These are phyloP conservation scores for Spicauda simplicius DNA, from an alignment of 2,888 invertebrate species.

Conservation along the genomic window DNA sequence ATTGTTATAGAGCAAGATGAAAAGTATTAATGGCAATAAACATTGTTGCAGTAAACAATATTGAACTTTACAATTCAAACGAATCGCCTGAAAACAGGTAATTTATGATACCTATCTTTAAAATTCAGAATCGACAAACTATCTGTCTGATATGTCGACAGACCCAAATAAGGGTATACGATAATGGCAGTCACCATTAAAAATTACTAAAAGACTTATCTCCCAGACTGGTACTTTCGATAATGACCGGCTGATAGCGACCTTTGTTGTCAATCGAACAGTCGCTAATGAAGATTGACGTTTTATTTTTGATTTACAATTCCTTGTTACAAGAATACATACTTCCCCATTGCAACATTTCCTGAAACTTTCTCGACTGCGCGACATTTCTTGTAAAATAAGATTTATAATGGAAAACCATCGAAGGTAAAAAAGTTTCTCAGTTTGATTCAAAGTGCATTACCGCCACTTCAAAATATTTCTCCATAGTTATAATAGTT, in stretches of 20 bases:
- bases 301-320: slow-evolving; percentile 43
- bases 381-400: neutral
- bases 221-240: slow-evolving; percentile 54
- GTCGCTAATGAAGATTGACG: slow-evolving; percentile 63
- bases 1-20: neutral
- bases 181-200: slow-evolving; percentile 60
- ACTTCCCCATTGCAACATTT: slow-evolving; percentile 24
- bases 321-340: slow-evolving; percentile 15
- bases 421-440: too few relatives aligned
- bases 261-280: slow-evolving; percentile 67
- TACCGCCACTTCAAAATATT: too few relatives aligned
- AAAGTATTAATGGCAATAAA: neutral
- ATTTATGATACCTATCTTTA: slow-evolving; percentile 22
- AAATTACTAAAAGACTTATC: slow-evolving; percentile 55
- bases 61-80: neutral
- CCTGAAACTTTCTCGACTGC: neutral
- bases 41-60: neutral
- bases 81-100: neutral
- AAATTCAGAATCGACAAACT: slow-evolving; percentile 43
- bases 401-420: too few relatives aligned
- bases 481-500: too few relatives aligned
- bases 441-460: too few relatives aligned
- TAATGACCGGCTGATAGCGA: slow-evolving; percentile 56
- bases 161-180: slow-evolving; percentile 56
- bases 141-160: slow-evolving; percentile 56